Evolutionary conservation across 2,113 vertebrate species (phyloP).

Genomic region (Talpa occidentalis): DNA sequence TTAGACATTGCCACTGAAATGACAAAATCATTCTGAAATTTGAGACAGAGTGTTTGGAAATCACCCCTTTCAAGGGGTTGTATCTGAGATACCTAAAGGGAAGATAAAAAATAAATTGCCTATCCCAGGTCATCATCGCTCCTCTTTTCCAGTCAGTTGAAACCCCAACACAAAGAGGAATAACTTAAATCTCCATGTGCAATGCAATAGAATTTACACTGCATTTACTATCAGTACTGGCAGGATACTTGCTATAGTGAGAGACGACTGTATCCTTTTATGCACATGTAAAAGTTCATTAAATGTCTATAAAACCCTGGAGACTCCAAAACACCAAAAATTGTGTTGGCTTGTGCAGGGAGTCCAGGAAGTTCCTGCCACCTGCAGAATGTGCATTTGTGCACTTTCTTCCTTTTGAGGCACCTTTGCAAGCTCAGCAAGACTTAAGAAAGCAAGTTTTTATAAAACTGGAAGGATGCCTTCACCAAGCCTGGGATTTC

Average conservation of each 20-base stretch:
- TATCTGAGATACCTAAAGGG: not conserved
- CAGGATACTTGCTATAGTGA: not conserved
- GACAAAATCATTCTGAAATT: not conserved
- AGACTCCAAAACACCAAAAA: not conserved
- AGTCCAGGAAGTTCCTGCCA: not conserved
- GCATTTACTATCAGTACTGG: not conserved
- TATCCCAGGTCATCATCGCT: not conserved
- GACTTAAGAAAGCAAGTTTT: not conserved
- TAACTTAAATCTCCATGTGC: not conserved
- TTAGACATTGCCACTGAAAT: not conserved
- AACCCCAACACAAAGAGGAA: not conserved
- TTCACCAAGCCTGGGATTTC: not conserved
- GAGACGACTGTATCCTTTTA: not conserved
- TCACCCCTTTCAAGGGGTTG: not conserved
- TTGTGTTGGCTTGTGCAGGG: not conserved
- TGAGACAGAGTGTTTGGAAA: not conserved
- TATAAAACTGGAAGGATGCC: not conserved
- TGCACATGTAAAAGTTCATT: not conserved
- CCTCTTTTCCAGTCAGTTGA: not conserved
- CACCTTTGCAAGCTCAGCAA: constrained; percentile 44
- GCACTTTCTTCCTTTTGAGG: not conserved
- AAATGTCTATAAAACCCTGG: not conserved
- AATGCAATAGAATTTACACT: not conserved
- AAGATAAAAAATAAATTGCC: not conserved
- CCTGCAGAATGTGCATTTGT: not conserved